These are phyloP conservation scores for Phytoseiulus persimilis DNA, from an alignment of 2,888 invertebrate species.

Conservation along the genomic window DNA sequence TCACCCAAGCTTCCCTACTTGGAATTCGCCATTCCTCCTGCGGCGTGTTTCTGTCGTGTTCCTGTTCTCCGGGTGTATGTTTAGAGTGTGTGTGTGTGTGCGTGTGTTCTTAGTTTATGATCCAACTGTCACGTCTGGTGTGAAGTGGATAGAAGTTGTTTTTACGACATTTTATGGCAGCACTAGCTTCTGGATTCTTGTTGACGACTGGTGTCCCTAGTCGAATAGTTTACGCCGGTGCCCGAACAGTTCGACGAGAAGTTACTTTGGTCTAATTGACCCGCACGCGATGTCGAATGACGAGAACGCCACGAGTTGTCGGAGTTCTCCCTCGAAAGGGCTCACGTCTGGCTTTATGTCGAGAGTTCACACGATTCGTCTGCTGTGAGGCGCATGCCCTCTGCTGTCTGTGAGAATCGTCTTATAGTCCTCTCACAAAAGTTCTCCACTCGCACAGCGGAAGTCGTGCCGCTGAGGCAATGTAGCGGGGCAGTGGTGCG, in stretches of 20 bases:
- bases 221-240: not conserved
- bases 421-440: not conserved
- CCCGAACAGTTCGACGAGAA: not conserved
- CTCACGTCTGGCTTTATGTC: too few species aligned
- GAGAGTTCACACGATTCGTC: too few species aligned
- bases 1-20: not conserved
- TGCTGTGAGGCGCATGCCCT: too few species aligned
- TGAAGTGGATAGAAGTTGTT: constrained; percentile 5
- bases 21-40: not conserved
- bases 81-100: not conserved
- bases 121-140: not conserved
- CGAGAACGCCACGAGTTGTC: not conserved
- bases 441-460: not conserved
- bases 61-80: not conserved
- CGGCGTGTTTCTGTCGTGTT: not conserved
- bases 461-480: not conserved
- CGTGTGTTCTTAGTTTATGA: constrained; percentile 5
- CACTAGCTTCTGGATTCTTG: not conserved
- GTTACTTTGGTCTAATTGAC: not conserved
- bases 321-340: too few species aligned
- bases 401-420: too few species aligned
- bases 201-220: not conserved
- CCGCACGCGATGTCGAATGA: not conserved
- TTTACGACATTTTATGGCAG: not conserved
- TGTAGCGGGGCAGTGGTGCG: not conserved